phyloP scores from a whole-genome alignment of 2,888 invertebrate species.

The Zhengitettix transpicula region DNA sequence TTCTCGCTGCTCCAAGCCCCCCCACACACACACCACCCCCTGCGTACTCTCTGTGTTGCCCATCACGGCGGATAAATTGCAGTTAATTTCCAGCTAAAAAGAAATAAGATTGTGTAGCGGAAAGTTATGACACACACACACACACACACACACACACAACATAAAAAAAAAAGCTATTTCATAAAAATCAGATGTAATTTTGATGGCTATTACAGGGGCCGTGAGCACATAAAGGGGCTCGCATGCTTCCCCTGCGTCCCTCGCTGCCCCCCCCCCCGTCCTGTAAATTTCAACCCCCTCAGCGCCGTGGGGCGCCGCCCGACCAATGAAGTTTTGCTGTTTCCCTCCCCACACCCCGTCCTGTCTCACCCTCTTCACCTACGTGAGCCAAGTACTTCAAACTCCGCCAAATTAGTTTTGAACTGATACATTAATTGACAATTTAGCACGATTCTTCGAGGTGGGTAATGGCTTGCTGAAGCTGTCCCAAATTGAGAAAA shows the following conservation, averaged over 20 bases:
- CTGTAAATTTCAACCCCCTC: not conserved
- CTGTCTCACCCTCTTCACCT: not conserved
- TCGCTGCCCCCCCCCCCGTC: not conserved
- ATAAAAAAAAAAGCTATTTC: not conserved
- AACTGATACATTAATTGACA: conserved; percentile 20
- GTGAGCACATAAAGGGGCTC: conserved; percentile 2
- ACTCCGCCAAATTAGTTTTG: conserved; percentile 17
- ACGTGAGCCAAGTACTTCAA: conserved; percentile 5
- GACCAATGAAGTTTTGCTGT: not conserved
- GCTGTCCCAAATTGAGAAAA: conserved; percentile 16
- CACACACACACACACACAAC: too few relatives aligned
- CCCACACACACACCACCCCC: too few relatives aligned
- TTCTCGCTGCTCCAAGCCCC: too few relatives aligned
- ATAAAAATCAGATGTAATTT: conserved; percentile 4
- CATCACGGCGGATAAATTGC: too few relatives aligned
- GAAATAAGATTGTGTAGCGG: too few relatives aligned
- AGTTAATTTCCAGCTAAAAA: too few relatives aligned
- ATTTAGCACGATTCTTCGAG: conserved; percentile 16
- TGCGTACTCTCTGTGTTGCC: too few relatives aligned
- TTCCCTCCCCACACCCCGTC: not conserved
- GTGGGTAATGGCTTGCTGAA: conserved; percentile 10
- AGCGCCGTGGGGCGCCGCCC: not conserved
- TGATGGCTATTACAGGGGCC: conserved; percentile 4
- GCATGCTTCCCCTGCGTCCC: not conserved
- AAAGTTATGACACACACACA: too few relatives aligned